A percentile compares a stretch with the other conserved stretches of the same genome.
Evolutionary conservation across 2,113 vertebrate species (phyloP).

Genomic region (Montifringilla adamsi): DNA sequence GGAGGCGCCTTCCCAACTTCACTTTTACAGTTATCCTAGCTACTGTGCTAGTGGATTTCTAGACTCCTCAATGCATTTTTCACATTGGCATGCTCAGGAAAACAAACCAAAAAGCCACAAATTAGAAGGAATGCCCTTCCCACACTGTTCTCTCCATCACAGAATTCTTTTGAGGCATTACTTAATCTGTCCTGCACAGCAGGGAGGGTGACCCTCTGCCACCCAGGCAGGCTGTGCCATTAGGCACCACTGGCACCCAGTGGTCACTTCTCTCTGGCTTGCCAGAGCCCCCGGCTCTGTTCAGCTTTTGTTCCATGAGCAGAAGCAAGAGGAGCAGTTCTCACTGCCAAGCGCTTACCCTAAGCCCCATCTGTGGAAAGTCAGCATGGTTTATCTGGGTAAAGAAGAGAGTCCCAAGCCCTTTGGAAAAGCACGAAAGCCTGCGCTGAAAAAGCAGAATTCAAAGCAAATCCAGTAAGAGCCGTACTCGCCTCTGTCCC

Average conservation of each 20-base stretch:
- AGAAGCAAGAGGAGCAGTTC: not conserved
- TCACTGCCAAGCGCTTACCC: not conserved
- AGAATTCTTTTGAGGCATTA: not conserved
- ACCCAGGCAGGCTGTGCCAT: not conserved
- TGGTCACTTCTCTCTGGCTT: not conserved
- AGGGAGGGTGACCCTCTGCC: not conserved
- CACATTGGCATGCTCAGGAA: not conserved
- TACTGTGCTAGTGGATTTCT: not conserved
- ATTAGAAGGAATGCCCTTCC: not conserved
- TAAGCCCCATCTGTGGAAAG: not conserved
- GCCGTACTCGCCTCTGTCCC: not conserved
- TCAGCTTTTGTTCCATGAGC: not conserved
- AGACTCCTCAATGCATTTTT: not conserved
- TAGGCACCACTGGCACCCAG: rapidly evolving
- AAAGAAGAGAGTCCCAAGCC: not conserved
- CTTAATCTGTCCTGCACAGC: not conserved
- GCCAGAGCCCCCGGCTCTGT: not conserved
- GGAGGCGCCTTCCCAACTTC: not conserved
- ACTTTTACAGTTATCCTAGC: not conserved
- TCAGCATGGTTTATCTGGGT: not conserved
- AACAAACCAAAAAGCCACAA: not conserved
- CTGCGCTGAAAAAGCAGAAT: not conserved
- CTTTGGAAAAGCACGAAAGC: not conserved
- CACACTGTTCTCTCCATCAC: not conserved
- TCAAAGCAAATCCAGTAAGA: not conserved